Evolutionary conservation across 2,888 invertebrate genomes (phyloP).

Genomic region (Brassicogethes aeneus): DNA sequence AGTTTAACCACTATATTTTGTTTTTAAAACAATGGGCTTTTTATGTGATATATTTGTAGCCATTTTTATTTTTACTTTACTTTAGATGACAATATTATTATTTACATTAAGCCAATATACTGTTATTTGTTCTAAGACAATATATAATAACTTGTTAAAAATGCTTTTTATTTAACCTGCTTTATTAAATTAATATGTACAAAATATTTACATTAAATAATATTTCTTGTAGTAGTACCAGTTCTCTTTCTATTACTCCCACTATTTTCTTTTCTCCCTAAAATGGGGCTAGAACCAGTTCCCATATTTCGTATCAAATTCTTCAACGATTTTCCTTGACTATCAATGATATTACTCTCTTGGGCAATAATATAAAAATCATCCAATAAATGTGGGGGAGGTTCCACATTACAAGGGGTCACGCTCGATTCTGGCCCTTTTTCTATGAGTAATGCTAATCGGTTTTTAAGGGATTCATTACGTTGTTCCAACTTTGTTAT

Average conservation of each 20-base stretch:
- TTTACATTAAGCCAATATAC: not conserved
- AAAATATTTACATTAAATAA: no score
- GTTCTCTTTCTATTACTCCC: slow-evolving; percentile 41
- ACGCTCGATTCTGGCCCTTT: slow-evolving; percentile 38
- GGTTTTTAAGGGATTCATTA: slow-evolving; percentile 59
- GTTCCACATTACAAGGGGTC: slow-evolving; percentile 55
- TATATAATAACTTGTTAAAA: no score
- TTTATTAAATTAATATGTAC: no score
- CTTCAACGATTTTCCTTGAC: slow-evolving; percentile 67
- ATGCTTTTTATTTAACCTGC: no score
- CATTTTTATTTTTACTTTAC: no score
- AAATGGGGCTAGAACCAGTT: slow-evolving; percentile 66
- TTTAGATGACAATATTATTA: no score
- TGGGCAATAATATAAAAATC: slow-evolving; percentile 87
- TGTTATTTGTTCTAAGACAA: not conserved
- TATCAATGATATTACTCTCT: slow-evolving; percentile 52
- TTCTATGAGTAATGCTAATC: slow-evolving; percentile 46
- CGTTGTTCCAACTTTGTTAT: slow-evolving; percentile 79
- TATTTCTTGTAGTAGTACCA: slow-evolving; percentile 6
- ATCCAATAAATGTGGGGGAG: slow-evolving; percentile 75
- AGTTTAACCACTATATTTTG: no score
- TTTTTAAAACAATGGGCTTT: not conserved
- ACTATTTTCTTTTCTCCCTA: slow-evolving; percentile 57
- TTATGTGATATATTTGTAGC: not conserved
- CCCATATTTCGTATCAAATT: slow-evolving; percentile 76